Evolutionary conservation across 2,797 vertebrate genomes (phyloP).

Genomic region (Falco cherrug): DNA sequence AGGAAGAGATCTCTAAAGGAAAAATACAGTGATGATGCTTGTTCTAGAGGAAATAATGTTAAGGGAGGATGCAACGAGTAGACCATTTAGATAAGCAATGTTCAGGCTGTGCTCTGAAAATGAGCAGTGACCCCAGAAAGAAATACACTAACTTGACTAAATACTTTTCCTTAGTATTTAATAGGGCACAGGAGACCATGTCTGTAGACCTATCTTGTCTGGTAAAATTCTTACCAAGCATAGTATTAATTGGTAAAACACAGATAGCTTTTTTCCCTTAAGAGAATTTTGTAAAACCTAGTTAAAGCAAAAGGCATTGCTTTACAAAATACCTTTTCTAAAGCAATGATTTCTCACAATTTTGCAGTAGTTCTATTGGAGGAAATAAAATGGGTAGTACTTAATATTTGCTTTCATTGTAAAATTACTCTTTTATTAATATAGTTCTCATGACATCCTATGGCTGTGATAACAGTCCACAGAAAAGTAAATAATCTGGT

Average conservation of each 20-base stretch:
- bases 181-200: neutral
- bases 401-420: neutral
- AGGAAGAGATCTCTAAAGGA: neutral
- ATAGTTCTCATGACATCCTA: neutral
- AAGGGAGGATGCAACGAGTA: neutral
- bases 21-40: neutral
- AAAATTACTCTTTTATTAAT: neutral
- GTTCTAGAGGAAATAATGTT: neutral
- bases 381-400: neutral
- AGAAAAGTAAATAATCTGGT: neutral
- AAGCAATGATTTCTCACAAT: neutral
- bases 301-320: neutral
- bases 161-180: neutral
- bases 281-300: neutral
- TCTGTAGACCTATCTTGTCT: neutral
- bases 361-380: neutral
- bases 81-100: neutral
- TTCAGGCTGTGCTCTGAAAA: neutral
- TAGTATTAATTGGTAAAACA: neutral
- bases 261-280: neutral
- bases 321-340: neutral
- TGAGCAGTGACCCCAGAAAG: neutral
- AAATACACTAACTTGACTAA: too few species aligned
- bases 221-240: neutral
- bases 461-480: neutral